Evolutionary conservation across 53 echinoderm and acorn worm species (phyloP), one percentile per base, ranked within the genome.

Genomic region (Holothuria leucospilota): DNA sequence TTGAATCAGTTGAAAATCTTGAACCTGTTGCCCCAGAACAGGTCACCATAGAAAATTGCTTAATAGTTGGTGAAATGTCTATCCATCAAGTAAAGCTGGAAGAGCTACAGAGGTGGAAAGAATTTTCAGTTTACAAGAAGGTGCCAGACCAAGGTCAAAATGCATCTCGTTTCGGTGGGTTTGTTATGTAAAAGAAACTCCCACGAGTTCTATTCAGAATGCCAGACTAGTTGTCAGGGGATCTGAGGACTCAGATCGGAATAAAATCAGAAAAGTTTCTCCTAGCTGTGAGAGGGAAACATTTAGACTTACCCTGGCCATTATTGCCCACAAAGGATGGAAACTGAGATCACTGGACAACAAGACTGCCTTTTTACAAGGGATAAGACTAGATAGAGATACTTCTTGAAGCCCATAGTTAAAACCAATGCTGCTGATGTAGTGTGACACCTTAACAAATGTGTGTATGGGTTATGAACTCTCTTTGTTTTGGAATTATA

Each of bases 71-170:
- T 73, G 41, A 73, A n/a, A 14, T 73, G 14, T 34, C 30, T 73
- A 40, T 73, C 15, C 18, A 73, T 5, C 41, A 73, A 42, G 74
- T 42, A 20, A 73, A 73, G 15, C 39, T 20, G 51, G 74, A 39
- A 73, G 74, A 73, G 41, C 41, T 73, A 15, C 40, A 73, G 2
- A 73, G 40, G 51, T 73, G 74, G 74, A 73, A 73, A 49, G 74
- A 39, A 39, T 73, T 73, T 73, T 20, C 20, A 30, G 29, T 70
- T 28, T 70, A 70, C 38, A 34, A 26, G 26, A 13, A 63, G 12
- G 63, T 63, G n/a, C 21, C 63, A 23, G 63, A 63, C 26, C 21
- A 6, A 63, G 63, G 63, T 21, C 63, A 63, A 63, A 63, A 63
- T 63, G 63, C 63, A 63, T 63, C 42, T 42, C 42, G 42, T 6